Evolutionary conservation across 2,888 invertebrate genomes (phyloP), one percentile per base, ranked within the genome.

Genomic region (Pardosa pseudoannulata): DNA sequence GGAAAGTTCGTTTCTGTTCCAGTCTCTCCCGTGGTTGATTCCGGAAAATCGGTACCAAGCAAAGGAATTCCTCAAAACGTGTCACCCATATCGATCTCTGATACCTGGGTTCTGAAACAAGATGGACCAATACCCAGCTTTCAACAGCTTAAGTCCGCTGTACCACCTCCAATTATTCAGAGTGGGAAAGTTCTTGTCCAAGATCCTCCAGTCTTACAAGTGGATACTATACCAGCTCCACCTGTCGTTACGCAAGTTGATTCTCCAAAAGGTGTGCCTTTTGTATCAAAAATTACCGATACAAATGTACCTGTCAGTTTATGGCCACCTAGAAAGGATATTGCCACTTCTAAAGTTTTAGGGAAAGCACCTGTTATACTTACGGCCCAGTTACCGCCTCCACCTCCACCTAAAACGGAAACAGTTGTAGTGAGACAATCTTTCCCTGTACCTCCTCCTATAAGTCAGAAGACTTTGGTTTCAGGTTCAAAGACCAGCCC

Each of bases 1-100:
- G 83, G 83, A 29, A 85, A 79, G 46, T 85, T 85, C n/a, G 68
- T 85, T 23, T 71, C 83, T 9, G 67, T 85, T 78, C 78, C 83
- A n/a, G 68, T 62, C 23, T 67, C 62, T 9, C 6, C 19, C 2
- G 31, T 28, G 5, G 11, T 65, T 19, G 46, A 72, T 27, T 28
- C 29, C 2, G 76, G 65, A 13, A 78, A 78, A 23, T 72, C 83
- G 11, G 27, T 68, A 19, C n/a, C 50, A 11, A n/a, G 67, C 9
- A 78, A 73, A 31, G 83, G 73, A n/a, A 16, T 68, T n/a, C 76
- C 72, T 11, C 0, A 73, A 6, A 56, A 78, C 19, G n/a, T 16
- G 6, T 27, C 50, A 11, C 29, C 79, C 13, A 39, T 79, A 27
- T 28, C 67, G 29, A 67, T 79, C 0, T 85, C 83, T 29, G 83